phyloP scores from a whole-genome alignment of 2,888 invertebrate genomes.

The Scaptomyza polygonia region DNA sequence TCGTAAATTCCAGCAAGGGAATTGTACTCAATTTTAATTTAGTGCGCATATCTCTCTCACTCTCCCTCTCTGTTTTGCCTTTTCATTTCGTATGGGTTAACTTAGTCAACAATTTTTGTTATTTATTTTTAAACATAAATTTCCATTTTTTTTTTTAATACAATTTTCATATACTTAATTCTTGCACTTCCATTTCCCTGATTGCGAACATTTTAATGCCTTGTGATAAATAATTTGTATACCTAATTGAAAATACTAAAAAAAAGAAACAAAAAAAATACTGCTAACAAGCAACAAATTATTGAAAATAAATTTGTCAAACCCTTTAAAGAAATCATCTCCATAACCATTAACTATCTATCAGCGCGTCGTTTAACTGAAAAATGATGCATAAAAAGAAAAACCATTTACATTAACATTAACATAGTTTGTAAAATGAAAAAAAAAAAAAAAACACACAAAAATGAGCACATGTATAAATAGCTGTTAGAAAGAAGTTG shows the following conservation, averaged over 20 bases:
- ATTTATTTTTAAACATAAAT: slow-evolving; percentile 63
- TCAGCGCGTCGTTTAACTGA: slow-evolving; percentile 69
- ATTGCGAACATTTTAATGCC: slow-evolving; percentile 19
- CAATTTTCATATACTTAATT: slow-evolving; percentile 5
- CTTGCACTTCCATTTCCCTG: neutral
- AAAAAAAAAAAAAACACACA: slow-evolving; percentile 5
- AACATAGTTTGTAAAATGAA: slow-evolving; percentile 60
- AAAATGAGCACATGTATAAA: slow-evolving; percentile 62
- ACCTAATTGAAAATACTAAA: slow-evolving; percentile 36
- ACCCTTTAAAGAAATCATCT: neutral
- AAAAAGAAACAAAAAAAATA: too few relatives aligned
- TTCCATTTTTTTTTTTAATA: slow-evolving; percentile 1
- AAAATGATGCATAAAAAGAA: slow-evolving; percentile 49
- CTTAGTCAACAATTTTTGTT: slow-evolving; percentile 64
- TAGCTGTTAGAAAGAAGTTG: slow-evolving; percentile 48
- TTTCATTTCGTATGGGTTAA: slow-evolving; percentile 18
- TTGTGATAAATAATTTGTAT: slow-evolving; percentile 63
- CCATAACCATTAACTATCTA: slow-evolving; percentile 19
- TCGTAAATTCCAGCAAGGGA: slow-evolving; percentile 23
- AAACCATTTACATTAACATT: slow-evolving; percentile 54
- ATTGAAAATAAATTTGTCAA: slow-evolving; percentile 4
- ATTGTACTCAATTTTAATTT: slow-evolving; percentile 3
- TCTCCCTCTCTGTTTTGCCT: neutral
- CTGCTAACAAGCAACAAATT: slow-evolving; percentile 16
- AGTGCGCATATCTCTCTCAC: slow-evolving; percentile 1